Percentiles rank a stretch among this genome's conserved stretches.
These are phyloP conservation scores for Monochamus alternatus DNA, from an alignment of 2,888 invertebrate species.

Conservation along the genomic window DNA sequence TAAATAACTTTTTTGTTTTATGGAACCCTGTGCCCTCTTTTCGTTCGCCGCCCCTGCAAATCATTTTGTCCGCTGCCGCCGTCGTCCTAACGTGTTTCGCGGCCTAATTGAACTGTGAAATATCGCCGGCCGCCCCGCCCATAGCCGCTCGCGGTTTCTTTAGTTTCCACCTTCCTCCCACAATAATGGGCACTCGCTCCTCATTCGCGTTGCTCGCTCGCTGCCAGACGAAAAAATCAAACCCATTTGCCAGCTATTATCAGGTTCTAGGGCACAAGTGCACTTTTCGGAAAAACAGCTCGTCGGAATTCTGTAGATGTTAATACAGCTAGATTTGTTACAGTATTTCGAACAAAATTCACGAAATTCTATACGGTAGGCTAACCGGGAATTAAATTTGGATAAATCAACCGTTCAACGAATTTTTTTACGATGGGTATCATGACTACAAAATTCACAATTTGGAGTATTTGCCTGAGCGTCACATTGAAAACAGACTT, in stretches of 20 bases:
- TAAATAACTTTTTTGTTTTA: no score
- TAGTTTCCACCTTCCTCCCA: conserved; percentile 61
- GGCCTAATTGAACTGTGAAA: conserved; percentile 70
- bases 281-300: background rate
- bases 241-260: conserved; percentile 16
- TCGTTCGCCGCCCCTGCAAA: conserved; percentile 51
- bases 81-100: conserved; percentile 62
- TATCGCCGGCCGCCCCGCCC: conserved; percentile 66
- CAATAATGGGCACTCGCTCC: conserved; percentile 52
- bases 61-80: conserved; percentile 60
- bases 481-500: no score
- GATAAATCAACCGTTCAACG: no score
- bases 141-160: conserved; percentile 60
- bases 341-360: no score
- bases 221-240: conserved; percentile 26
- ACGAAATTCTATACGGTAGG: no score
- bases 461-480: no score
- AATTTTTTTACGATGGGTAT: no score
- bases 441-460: no score
- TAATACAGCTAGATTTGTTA: no score
- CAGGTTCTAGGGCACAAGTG: background rate
- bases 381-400: no score
- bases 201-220: conserved; percentile 50
- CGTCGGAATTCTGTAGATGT: no score
- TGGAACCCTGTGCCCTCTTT: no score